Evolutionary conservation across 2,113 vertebrate genomes (phyloP), one percentile per base, ranked within the genome.

Genomic region (Anthoscopus minutus): DNA sequence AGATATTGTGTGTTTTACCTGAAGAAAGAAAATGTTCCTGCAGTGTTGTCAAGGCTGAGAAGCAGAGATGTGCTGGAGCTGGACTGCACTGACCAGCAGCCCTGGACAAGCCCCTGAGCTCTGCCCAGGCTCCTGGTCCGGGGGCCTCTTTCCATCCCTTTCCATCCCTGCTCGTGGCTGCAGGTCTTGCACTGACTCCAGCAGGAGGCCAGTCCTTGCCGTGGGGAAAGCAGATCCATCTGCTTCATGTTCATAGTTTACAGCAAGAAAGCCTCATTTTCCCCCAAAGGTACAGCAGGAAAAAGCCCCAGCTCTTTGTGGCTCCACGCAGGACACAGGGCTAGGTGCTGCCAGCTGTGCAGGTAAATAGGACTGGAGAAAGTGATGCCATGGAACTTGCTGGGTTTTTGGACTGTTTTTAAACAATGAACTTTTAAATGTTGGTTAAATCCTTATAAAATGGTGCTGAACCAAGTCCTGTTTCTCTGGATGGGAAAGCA

Each of bases 231-330:
- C 69, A 60, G 37, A 44, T 40, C 14, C 27, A 33, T 54, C 71
- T 83, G 38, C 47, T 87, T 61, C 7, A 24, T 30, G 38, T 9
- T 15, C 7, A 42, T 6, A 56, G 53, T 65, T 92, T 73, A 53
- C 30, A 66, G 81, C 56, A 88, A 50, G 21, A 88, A 88, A 81
- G 33, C 13, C 51, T 73, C 30, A 25, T 78, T 91, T 78, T 28
- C 21, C 38, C 45, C 20, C 5, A 4, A 17, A 89, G 80, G 10
- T 6, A 9, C 31, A 69, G 57, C 74, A 60, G 77, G 67, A 25
- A 60, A n/a, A 77, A 83, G 44, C 66, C 80, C 15, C 91, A 92
- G 76, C 67, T 80, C 67, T 28, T 53, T 11, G 54, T 51, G 91
- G 82, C 62, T 45, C 31, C 21, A 8, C 31, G 50, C 6, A 13